Base-by-base conservation (phyloP, 2,113 vertebrate genomes). In the Prinia subflava region DNA sequence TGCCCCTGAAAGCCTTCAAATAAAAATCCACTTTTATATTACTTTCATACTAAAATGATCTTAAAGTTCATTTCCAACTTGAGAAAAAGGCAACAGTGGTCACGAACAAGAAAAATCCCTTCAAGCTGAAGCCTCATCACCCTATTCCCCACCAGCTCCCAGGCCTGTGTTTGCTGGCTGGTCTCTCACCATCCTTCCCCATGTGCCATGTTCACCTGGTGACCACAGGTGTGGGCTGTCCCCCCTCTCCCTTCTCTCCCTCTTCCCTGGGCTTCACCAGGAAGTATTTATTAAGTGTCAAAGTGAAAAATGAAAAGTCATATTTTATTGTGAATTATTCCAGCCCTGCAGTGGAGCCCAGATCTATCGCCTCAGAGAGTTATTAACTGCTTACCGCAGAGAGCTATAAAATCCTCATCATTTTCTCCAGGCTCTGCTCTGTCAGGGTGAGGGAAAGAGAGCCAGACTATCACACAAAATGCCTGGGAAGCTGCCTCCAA, bases 281-380 rank as follows among this genome's bases (percentile, higher is more conserved):
- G 91, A 98, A 97, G 95, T 97, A 97, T 98, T 98, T 98, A 97
- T 98, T 95, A 96, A 95, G 95, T 55, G 89, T 96, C 97, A 97
- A 56, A 69, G 92, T 98, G 97, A 98, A 97, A 98, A 97, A 98
- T 98, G 97, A 97, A 97, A 98, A 97, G 96, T 96, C 96, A 91
- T 98, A 97, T 98, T 98, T 98, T 97, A 97, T 63, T 94, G 95
- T 98, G 97, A 98, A 98, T 98, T 97, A 98, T 97, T 97, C 96
- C 92, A 83, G 96, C 90, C 89, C 89, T 81, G 91, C 87, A 87
- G 94, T 75, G 53, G 95, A 97, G 96, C 91, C 70, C 94, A 97
- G 96, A 98, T 98, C 97, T 97, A 95, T 96, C 35, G 90, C 97
- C 96, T 97, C 64, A 81, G 96, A 98, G 97, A 97, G 95, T 97